Base-by-base conservation (phyloP, 2,888 invertebrate genomes). In the Drosophila histrio region DNA sequence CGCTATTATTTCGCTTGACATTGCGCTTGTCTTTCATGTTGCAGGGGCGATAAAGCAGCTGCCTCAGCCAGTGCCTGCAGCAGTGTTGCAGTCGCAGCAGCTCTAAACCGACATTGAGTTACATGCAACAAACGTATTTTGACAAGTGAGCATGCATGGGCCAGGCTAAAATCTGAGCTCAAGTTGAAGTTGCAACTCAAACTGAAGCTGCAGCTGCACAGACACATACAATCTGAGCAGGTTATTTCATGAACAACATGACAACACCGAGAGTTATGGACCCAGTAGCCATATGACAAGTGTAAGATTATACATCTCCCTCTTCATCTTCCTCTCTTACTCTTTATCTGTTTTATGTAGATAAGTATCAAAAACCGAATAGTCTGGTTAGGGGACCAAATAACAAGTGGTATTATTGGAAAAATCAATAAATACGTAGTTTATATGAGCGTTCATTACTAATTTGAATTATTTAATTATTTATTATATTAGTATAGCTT, bases 51-150 rank as follows among this genome's bases (percentile, higher is more conserved):
- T 86, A 68, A 86, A 83, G 70, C 81, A 83, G 80, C 75, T 77
- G 80, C 79, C 72, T 62, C 65, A 65, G 68, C 26, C 30, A 28
- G 57, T 54, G 62, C 71, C 63, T 61, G 52, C 56, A 49, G 58
- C 38, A 13, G 47, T 24, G 58, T 56, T 30, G 32, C 52, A 34
- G 63, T 19, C 32, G 47, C 64, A 43, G 71, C 61, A 53, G 68
- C 62, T 67, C 78, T 76, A 84, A 85, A 68, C 84, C 83, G 81
- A 82, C 81, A 86, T 77, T 86, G 84, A 86, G 82, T 80, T 80
- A 86, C 87, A 82, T 68, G 75, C 84, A 83, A 73, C 87, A 82
- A 86, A 82, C 81, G 87, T 73, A 86, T 82, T 82, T 82, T 86
- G 82, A 82, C 87, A 82, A 86, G 81, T 77, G 84, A 83, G 83